These are phyloP conservation scores for Cephus rjabovi DNA, from an alignment of 2,888 invertebrate genomes.

Conservation along the genomic window DNA sequence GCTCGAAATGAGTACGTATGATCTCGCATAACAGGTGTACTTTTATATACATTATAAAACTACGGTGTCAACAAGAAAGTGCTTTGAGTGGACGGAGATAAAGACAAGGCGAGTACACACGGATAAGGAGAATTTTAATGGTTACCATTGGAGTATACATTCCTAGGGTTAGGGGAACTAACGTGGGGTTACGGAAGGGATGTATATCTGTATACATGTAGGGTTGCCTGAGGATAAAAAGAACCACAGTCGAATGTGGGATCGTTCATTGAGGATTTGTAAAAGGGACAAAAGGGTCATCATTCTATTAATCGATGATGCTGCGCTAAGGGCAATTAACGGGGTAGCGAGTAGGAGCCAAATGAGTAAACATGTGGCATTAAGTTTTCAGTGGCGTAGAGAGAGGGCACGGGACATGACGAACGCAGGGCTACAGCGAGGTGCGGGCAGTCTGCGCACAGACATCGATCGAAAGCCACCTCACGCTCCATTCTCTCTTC, in stretches of 20 bases:
- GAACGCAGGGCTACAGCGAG: slow-evolving; percentile 40
- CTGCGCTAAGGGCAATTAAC: slow-evolving; percentile 30
- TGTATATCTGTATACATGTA: not conserved
- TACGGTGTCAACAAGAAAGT: not conserved
- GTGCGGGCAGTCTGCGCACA: slow-evolving; percentile 57
- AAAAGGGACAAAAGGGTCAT: not conserved
- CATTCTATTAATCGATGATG: slow-evolving; percentile 27
- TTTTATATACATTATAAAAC: not conserved
- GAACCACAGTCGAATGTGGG: not conserved
- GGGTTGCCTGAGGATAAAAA: not conserved
- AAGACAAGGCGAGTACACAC: not conserved
- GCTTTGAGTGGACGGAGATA: not conserved
- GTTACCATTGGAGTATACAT: not conserved
- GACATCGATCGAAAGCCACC: slow-evolving; percentile 58
- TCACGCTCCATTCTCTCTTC: slow-evolving; percentile 33
- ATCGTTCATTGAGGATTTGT: not conserved
- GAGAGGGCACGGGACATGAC: slow-evolving; percentile 32
- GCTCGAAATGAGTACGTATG: not conserved
- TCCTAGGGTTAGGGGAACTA: not conserved
- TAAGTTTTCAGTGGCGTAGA: slow-evolving; percentile 32
- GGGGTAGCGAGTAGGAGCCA: slow-evolving; percentile 24
- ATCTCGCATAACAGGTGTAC: not conserved
- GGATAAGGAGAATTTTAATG: not conserved
- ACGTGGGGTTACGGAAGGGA: not conserved
- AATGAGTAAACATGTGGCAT: slow-evolving; percentile 40